These are phyloP conservation scores for Pseudococcus viburni DNA, from an alignment of 2,888 invertebrate species.

Conservation along the genomic window DNA sequence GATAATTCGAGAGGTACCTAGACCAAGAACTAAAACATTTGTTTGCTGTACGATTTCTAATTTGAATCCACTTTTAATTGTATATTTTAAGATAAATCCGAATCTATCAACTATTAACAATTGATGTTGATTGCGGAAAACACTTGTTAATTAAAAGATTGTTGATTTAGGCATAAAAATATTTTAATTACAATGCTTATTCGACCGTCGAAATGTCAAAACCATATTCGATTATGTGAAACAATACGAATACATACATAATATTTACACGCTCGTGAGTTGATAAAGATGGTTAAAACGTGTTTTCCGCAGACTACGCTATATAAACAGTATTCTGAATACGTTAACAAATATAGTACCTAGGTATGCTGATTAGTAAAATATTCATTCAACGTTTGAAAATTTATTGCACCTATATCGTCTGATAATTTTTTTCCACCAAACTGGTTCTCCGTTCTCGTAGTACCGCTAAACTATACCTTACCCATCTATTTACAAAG, in stretches of 20 bases:
- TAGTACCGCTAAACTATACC: neutral
- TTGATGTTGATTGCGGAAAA: neutral
- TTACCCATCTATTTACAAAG: neutral
- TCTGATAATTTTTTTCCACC: neutral
- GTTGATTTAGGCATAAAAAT: neutral
- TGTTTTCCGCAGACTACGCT: neutral
- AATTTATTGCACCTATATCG: neutral
- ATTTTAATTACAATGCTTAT: neutral
- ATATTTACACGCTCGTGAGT: conserved; percentile 4
- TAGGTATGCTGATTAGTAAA: neutral
- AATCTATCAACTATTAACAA: neutral
- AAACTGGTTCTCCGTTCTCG: neutral
- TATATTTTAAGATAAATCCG: no score
- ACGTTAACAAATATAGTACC: neutral
- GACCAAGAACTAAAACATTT: no score
- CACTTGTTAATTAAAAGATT: conserved; percentile 17
- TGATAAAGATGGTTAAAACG: neutral
- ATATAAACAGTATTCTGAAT: neutral
- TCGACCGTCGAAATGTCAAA: conserved; percentile 18
- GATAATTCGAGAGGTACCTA: no score
- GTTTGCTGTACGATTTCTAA: no score
- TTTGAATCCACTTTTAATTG: no score
- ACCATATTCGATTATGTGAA: neutral
- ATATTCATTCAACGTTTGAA: neutral
- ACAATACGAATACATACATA: no score